These are phyloP conservation scores for Anolis carolinensis DNA, from an alignment of 2,113 vertebrate species.

Conservation along the genomic window DNA sequence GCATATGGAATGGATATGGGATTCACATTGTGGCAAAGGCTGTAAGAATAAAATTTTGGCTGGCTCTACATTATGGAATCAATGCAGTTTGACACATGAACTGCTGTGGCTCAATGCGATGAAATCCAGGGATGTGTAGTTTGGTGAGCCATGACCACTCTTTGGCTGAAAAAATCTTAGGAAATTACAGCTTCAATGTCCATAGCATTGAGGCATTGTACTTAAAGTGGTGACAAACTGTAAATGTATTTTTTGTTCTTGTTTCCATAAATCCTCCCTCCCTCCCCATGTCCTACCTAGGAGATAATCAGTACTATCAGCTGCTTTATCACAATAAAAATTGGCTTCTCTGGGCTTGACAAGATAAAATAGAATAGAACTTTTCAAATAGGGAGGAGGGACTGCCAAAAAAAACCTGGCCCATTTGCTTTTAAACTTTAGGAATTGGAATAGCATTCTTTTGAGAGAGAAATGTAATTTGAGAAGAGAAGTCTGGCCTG, in stretches of 20 bases:
- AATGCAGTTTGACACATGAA: no score
- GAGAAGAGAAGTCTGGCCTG: conserved; percentile 28
- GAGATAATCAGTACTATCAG: background rate
- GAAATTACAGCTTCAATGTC: no score
- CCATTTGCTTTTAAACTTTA: conserved; percentile 5
- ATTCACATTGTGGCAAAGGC: background rate
- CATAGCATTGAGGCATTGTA: no score
- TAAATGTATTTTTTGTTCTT: no score
- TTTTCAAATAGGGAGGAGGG: background rate
- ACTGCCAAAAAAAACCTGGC: no score
- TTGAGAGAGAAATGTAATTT: conserved; percentile 8
- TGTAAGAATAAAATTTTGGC: background rate
- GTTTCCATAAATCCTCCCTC: no score
- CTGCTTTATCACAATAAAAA: background rate
- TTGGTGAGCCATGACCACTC: no score
- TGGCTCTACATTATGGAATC: background rate
- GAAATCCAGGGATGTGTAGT: no score
- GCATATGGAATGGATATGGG: background rate
- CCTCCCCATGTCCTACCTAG: background rate
- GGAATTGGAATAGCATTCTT: conserved; percentile 3
- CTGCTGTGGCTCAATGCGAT: no score
- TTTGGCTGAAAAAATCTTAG: no score
- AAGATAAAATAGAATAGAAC: background rate
- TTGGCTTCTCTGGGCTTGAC: background rate
- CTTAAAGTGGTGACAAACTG: no score